Conservation (phyloP, 2,797 vertebrate species). For the Chelon auratus region DNA sequence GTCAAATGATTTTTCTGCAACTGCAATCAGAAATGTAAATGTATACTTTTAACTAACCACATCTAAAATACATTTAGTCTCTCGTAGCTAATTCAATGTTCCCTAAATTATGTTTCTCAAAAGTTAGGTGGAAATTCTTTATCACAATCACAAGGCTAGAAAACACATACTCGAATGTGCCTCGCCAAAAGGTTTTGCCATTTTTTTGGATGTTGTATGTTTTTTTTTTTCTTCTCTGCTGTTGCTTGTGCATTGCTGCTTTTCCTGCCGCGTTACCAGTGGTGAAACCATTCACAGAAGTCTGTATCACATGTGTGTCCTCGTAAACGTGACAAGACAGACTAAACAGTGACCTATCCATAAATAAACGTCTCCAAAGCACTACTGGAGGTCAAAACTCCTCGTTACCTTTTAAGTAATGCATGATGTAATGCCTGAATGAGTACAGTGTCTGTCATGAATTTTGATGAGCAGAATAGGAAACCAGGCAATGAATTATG, state of each 20-base stretch:
- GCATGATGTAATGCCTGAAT: constrained; percentile 14
- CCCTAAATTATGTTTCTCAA: background rate
- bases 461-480: background rate
- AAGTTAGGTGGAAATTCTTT: background rate
- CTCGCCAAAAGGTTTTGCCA: background rate
- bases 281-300: background rate
- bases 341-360: constrained; percentile 11
- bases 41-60: background rate
- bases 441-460: background rate
- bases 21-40: background rate
- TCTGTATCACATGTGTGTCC: background rate
- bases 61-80: constrained; percentile 4
- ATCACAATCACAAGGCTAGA: background rate
- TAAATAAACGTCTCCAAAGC: constrained; percentile 8
- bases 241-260: background rate
- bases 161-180: background rate
- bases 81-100: background rate
- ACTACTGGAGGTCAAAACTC: constrained; percentile 15
- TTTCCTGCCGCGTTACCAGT: background rate
- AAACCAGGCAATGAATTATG: background rate
- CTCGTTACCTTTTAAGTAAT: constrained; percentile 9
- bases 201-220: background rate
- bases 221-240: background rate
- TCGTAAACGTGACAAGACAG: background rate
- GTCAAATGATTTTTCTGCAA: constrained; percentile 30